These are phyloP conservation scores for Sebastes cheni DNA, from an alignment of 2,797 vertebrate genomes.

Conservation along the genomic window DNA sequence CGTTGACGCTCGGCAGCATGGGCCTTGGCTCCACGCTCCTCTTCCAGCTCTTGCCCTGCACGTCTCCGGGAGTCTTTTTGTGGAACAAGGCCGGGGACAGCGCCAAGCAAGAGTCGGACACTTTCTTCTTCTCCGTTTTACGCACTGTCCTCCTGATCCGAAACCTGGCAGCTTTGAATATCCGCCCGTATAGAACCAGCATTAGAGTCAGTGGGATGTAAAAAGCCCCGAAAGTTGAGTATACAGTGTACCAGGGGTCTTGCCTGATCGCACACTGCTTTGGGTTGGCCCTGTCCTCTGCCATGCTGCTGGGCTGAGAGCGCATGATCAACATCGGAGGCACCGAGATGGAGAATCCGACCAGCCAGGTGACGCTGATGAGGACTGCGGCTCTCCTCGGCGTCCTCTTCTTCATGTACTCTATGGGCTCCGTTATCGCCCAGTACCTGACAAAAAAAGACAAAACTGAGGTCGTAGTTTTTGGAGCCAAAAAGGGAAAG, in stretches of 20 bases:
- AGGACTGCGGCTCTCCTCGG: slow-evolving; percentile 91
- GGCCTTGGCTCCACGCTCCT: slow-evolving; percentile 84
- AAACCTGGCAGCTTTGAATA: slow-evolving; percentile 95
- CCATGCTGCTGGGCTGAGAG: slow-evolving; percentile 85
- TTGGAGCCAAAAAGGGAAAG: too few relatives aligned
- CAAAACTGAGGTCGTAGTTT: too few relatives aligned
- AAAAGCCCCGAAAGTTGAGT: slow-evolving; percentile 96
- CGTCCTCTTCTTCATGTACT: slow-evolving; percentile 94
- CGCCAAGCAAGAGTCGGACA: slow-evolving; percentile 77
- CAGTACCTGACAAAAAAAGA: slow-evolving; percentile 77
- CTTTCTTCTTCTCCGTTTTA: slow-evolving; percentile 84
- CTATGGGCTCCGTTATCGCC: slow-evolving; percentile 95
- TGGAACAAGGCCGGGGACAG: slow-evolving; percentile 81
- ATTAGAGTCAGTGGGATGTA: slow-evolving; percentile 94
- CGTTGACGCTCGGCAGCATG: slow-evolving; percentile 79
- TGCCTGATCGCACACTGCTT: slow-evolving; percentile 92
- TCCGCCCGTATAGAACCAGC: slow-evolving; percentile 95
- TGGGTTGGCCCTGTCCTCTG: slow-evolving; percentile 89
- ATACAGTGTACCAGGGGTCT: slow-evolving; percentile 92
- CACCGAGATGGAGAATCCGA: slow-evolving; percentile 95
- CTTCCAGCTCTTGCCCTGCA: slow-evolving; percentile 83
- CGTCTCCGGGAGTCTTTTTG: slow-evolving; percentile 83
- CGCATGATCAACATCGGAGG: slow-evolving; percentile 95
- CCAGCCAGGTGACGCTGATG: slow-evolving; percentile 93
- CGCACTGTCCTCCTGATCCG: slow-evolving; percentile 93